Conservation (phyloP, 2,113 vertebrate genomes). For the Glaucomys volans region DNA sequence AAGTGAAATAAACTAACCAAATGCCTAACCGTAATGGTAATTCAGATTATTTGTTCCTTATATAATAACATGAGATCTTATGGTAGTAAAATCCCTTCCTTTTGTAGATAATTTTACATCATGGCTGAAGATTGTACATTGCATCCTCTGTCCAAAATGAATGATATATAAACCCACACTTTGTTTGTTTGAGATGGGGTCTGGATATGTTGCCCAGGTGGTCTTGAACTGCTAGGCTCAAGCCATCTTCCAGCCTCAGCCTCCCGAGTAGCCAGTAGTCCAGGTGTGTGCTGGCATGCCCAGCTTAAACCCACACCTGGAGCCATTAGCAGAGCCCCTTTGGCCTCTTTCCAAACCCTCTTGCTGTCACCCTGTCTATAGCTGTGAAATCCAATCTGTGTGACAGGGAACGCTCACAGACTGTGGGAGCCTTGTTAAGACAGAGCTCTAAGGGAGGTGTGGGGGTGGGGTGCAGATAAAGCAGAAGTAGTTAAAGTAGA, state of each 20-base stretch:
- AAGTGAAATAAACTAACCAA: neutral
- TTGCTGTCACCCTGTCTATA: neutral
- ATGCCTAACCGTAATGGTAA: neutral
- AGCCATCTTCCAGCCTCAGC: neutral
- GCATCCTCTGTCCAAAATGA: neutral
- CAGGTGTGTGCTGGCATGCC: neutral
- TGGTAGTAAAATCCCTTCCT: neutral
- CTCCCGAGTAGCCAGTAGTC: neutral
- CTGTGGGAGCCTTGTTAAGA: neutral
- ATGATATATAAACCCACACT: neutral
- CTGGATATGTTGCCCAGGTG: neutral
- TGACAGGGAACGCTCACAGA: neutral
- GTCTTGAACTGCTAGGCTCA: neutral
- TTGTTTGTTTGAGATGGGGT: neutral
- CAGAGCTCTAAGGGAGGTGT: neutral
- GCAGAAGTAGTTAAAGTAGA: neutral
- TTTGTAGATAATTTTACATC: neutral
- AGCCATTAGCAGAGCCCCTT: neutral
- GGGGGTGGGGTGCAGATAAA: too few species aligned
- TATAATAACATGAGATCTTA: neutral
- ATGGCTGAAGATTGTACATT: neutral
- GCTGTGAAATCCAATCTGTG: constrained; percentile 21
- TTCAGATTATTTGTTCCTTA: neutral
- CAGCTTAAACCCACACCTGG: neutral
- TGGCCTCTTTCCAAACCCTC: neutral